phyloP scores from a whole-genome alignment of 2,888 invertebrate genomes.

The Sesia apiformis region DNA sequence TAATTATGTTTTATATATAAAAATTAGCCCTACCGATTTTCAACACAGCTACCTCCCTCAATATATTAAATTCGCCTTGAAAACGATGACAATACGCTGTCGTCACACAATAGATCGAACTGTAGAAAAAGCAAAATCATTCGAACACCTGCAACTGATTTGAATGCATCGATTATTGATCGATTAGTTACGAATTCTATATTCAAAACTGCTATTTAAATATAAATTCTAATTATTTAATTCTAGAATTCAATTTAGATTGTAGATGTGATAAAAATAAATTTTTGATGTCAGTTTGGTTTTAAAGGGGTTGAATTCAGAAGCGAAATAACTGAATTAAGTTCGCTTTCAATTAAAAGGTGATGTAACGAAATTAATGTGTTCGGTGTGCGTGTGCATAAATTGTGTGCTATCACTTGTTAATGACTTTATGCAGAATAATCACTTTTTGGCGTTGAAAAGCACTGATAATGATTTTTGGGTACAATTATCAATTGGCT shows the following conservation, averaged over 20 bases:
- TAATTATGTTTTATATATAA: too few species aligned
- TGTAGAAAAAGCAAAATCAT: constrained; percentile 56
- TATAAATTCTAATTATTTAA: background rate
- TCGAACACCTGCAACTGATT: constrained; percentile 65
- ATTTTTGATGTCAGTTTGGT: constrained; percentile 14
- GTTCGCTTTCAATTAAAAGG: constrained; percentile 19
- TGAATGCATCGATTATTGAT: constrained; percentile 56
- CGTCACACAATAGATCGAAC: constrained; percentile 24
- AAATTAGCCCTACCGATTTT: too few species aligned
- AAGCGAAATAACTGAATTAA: constrained; percentile 19
- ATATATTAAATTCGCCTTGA: background rate
- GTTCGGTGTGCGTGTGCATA: background rate
- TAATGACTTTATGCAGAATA: background rate
- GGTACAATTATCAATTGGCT: too few species aligned
- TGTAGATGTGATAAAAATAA: background rate
- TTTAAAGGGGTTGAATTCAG: constrained; percentile 25
- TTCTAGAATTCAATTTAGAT: background rate
- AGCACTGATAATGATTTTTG: background rate
- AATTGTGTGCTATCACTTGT: background rate
- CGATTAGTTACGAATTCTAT: constrained; percentile 43
- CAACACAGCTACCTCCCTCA: too few species aligned
- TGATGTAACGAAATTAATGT: constrained; percentile 8
- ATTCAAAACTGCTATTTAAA: constrained; percentile 1
- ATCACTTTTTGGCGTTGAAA: background rate
- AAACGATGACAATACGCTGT: constrained; percentile 34